These are phyloP conservation scores for Malurus alboscapulatus DNA, from an alignment of 2,113 vertebrate species.

Conservation along the genomic window DNA sequence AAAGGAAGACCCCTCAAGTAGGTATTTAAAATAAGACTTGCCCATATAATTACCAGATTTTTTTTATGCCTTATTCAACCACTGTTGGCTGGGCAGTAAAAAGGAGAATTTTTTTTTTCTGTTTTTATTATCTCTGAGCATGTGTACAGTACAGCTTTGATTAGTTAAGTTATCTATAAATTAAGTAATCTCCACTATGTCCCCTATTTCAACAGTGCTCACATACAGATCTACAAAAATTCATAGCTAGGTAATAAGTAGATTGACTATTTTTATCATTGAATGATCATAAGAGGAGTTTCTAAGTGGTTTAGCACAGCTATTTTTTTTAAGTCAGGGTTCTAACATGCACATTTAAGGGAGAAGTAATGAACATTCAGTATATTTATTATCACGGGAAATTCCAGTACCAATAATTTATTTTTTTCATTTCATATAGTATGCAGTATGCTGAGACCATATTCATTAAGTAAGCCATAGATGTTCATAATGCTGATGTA, in stretches of 20 bases:
- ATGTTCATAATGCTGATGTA: not conserved
- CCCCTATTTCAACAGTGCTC: not conserved
- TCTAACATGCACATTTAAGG: not conserved
- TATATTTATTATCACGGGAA: not conserved
- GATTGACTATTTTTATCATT: not conserved
- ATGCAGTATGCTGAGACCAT: not conserved
- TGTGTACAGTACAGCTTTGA: not conserved
- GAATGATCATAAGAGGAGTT: not conserved
- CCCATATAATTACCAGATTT: conserved; percentile 17
- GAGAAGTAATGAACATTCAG: not conserved
- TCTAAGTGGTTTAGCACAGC: not conserved
- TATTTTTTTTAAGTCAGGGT: not conserved
- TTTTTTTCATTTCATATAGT: not conserved
- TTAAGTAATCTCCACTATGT: conserved; percentile 5
- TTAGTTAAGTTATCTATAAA: conserved; percentile 26
- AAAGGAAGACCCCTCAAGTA: not conserved
- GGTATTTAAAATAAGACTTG: not conserved
- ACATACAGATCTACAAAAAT: not conserved
- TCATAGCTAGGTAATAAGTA: not conserved
- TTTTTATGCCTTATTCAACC: conserved; percentile 57
- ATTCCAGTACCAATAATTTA: not conserved
- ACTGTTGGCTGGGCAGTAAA: conserved; percentile 1
- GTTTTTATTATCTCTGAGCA: not conserved
- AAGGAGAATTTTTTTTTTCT: not conserved
- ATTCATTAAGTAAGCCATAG: not conserved